A percentile compares a stretch with the other conserved stretches of the same genome.
Evolutionary conservation across 2,113 vertebrate genomes (phyloP).

Genomic region (Limnothrissa miodon): DNA sequence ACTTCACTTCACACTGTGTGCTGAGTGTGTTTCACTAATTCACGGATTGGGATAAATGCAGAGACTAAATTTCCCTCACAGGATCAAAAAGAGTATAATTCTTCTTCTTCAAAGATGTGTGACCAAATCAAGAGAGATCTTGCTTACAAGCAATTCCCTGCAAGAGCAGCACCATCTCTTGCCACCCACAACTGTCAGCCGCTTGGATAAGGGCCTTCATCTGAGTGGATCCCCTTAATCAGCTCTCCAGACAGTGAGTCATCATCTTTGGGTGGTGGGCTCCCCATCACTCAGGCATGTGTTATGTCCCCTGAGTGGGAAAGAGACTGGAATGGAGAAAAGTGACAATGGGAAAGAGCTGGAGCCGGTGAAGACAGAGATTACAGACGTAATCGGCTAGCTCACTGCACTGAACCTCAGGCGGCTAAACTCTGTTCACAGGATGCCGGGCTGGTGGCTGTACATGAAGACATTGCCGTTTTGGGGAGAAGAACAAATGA

Average conservation of each 20-base stretch:
- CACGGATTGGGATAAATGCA: too few species aligned
- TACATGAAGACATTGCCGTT: background rate
- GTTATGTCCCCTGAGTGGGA: background rate
- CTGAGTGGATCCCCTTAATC: background rate
- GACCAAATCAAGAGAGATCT: background rate
- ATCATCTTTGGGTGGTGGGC: background rate
- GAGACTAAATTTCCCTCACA: too few species aligned
- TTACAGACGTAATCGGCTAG: background rate
- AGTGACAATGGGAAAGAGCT: background rate
- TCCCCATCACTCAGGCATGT: background rate
- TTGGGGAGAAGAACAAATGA: background rate
- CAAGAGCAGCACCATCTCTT: background rate
- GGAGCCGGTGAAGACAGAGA: background rate
- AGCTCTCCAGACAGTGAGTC: constrained; percentile 2
- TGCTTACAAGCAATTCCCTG: background rate
- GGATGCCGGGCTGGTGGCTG: background rate
- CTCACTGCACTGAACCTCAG: background rate
- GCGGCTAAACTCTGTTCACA: background rate
- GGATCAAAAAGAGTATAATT: too few species aligned
- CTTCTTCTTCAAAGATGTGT: background rate
- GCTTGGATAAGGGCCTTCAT: background rate
- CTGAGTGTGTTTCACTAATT: too few species aligned
- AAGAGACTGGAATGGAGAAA: background rate
- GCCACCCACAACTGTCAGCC: constrained; percentile 1
- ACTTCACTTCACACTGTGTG: too few species aligned